Percentiles rank a stretch among this genome's conserved stretches.
Evolutionary conservation across 2,113 vertebrate species (phyloP).

Genomic region (Cheirogaleus medius): DNA sequence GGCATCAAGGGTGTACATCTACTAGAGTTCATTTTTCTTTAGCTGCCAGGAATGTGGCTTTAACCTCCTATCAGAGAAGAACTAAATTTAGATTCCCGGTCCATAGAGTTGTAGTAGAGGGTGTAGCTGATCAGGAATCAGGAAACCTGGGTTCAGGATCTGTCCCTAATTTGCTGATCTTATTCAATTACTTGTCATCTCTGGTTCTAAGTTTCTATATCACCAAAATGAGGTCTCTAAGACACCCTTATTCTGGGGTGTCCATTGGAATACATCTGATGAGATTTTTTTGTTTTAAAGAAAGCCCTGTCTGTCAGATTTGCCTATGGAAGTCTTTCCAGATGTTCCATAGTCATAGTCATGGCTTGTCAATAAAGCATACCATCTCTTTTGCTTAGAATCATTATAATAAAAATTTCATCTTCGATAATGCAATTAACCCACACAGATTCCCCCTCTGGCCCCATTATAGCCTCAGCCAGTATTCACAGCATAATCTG

Average conservation of each 20-base stretch:
- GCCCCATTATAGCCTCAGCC: not conserved
- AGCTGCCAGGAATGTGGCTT: not conserved
- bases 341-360: not conserved
- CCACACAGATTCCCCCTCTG: not conserved
- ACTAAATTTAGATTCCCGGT: not conserved
- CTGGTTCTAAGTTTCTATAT: not conserved
- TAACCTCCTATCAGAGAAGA: not conserved
- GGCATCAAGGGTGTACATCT: not conserved
- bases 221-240: not conserved
- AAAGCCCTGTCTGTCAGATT: not conserved
- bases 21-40: not conserved
- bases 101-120: no score
- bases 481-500: not conserved
- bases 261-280: not conserved
- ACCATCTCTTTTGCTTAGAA: not conserved
- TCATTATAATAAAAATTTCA: not conserved
- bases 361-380: not conserved
- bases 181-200: not conserved
- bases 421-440: not conserved
- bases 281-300: not conserved
- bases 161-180: not conserved
- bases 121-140: not conserved
- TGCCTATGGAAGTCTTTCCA: not conserved
- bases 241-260: not conserved
- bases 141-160: not conserved